Percentiles rank a stretch among this genome's conserved stretches.
These are phyloP conservation scores for Drosophila sproati DNA, from an alignment of 1,140 invertebrate genomes.

Conservation along the genomic window DNA sequence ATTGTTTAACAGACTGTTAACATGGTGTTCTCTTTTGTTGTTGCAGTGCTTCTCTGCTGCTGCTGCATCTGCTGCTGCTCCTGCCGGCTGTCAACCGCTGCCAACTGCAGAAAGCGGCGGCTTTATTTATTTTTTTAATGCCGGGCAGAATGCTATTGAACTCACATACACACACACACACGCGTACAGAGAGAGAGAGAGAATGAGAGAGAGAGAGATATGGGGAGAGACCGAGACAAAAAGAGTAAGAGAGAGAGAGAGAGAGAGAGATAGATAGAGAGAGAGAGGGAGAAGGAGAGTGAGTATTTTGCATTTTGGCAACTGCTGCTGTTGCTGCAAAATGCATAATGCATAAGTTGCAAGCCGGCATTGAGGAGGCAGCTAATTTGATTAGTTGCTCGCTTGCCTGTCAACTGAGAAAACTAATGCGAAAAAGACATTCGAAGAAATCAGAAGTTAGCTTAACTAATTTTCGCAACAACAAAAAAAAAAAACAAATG, in stretches of 20 bases:
- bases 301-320: constrained; percentile 28
- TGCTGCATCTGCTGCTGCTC: constrained; percentile 8
- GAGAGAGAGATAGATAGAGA: background rate
- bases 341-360: constrained; percentile 56
- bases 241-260: background rate
- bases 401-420: constrained; percentile 39
- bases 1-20: constrained; percentile 22
- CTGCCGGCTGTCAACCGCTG: constrained; percentile 13
- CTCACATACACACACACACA: constrained; percentile 51
- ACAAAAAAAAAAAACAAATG: background rate
- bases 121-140: constrained; percentile 78
- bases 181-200: background rate
- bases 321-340: constrained; percentile 48
- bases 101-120: constrained; percentile 60
- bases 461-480: constrained; percentile 5
- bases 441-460: constrained; percentile 1
- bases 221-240: background rate
- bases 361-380: constrained; percentile 41
- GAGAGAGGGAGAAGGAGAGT: background rate
- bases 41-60: constrained; percentile 5
- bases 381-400: constrained; percentile 52
- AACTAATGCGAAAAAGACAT: constrained; percentile 3
- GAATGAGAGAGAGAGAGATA: background rate
- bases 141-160: constrained; percentile 78
- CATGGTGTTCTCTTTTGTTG: background rate